These are phyloP conservation scores for Ormyrus nitidulus DNA, from an alignment of 2,888 invertebrate genomes.

Conservation along the genomic window DNA sequence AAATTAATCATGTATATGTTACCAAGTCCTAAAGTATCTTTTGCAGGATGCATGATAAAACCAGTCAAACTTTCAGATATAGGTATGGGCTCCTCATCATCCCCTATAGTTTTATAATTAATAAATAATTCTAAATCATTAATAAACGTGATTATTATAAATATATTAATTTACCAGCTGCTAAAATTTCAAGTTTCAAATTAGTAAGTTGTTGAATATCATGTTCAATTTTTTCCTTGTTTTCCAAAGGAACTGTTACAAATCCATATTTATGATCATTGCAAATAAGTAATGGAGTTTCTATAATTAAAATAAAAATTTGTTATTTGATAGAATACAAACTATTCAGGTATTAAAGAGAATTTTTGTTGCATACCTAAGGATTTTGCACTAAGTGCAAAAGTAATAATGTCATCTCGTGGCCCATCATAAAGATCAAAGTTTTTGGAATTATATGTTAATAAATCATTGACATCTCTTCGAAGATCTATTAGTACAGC, in stretches of 20 bases:
- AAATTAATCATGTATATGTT: slow-evolving; percentile 96
- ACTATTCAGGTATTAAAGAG: background rate
- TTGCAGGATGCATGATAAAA: slow-evolving; percentile 73
- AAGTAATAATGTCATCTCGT: slow-evolving; percentile 93
- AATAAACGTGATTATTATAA: slow-evolving; percentile 53
- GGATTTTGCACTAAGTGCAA: slow-evolving; percentile 88
- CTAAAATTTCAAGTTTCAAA: slow-evolving; percentile 85
- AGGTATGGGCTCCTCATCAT: slow-evolving; percentile 68
- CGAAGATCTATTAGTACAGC: slow-evolving; percentile 88
- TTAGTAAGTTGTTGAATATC: slow-evolving; percentile 86
- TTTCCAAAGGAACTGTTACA: slow-evolving; percentile 87
- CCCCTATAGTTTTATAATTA: slow-evolving; percentile 59
- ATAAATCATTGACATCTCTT: slow-evolving; percentile 77
- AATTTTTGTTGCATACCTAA: slow-evolving; percentile 19
- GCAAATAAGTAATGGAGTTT: slow-evolving; percentile 83
- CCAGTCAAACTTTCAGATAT: slow-evolving; percentile 67
- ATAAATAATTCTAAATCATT: background rate
- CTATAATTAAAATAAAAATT: slow-evolving; percentile 65
- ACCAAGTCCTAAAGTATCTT: slow-evolving; percentile 84
- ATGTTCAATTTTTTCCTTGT: slow-evolving; percentile 79
- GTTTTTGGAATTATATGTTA: slow-evolving; percentile 86
- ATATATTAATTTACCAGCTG: slow-evolving; percentile 76
- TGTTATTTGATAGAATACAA: slow-evolving; percentile 7
- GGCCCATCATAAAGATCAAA: slow-evolving; percentile 84
- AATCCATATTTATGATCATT: slow-evolving; percentile 91